Evolutionary conservation across 2,113 vertebrate genomes (phyloP).

Genomic region (Cathartes aura): DNA sequence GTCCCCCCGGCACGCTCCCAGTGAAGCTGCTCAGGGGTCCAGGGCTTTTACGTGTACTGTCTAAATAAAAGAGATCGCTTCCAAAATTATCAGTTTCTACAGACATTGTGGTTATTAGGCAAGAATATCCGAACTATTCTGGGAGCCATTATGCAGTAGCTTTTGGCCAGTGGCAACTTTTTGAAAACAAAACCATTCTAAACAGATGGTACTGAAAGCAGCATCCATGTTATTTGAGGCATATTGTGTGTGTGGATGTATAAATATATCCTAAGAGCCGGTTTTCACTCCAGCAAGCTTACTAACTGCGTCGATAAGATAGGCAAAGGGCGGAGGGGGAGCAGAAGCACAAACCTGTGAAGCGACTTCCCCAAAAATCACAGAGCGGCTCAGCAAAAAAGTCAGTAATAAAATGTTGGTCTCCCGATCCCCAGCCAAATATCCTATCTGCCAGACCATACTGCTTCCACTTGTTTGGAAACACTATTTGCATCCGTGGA

Average conservation of each 20-base stretch:
- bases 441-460: background rate
- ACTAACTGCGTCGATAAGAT: fast-evolving
- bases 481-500: fast-evolving
- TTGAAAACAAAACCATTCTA: background rate
- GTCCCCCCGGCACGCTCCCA: fast-evolving
- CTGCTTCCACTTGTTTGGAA: background rate
- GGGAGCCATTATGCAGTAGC: background rate
- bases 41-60: background rate
- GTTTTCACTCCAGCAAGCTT: background rate
- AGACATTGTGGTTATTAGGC: background rate
- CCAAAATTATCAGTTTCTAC: background rate
- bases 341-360: background rate
- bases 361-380: background rate
- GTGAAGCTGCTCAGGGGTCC: background rate
- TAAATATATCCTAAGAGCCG: background rate
- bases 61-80: background rate
- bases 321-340: background rate
- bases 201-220: background rate
- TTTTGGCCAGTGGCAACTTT: background rate
- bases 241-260: fast-evolving
- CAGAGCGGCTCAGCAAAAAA: background rate
- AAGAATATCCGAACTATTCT: background rate
- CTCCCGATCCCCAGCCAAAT: background rate
- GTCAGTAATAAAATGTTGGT: background rate
- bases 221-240: background rate